Percentiles rank a stretch among this genome's conserved stretches.
phyloP scores from a whole-genome alignment of 2,888 invertebrate genomes.

The Sesamia inferens region DNA sequence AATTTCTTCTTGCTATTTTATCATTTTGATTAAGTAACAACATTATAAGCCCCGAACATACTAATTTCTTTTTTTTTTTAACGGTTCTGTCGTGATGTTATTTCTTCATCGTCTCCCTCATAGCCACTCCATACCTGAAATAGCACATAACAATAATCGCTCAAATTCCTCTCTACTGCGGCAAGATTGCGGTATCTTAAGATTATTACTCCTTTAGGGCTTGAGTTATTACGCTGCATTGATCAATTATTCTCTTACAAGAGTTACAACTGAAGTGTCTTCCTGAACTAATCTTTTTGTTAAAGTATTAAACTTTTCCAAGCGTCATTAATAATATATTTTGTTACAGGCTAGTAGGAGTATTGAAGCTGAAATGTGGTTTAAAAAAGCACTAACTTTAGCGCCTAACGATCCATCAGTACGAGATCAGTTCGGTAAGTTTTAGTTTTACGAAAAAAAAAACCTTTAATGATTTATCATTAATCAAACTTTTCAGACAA shows the following conservation, averaged over 20 bases:
- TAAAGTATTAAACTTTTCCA: conserved; percentile 41
- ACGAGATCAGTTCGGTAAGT: conserved; percentile 96
- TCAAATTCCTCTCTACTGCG: conserved; percentile 46
- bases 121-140: background rate
- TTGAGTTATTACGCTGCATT: conserved; percentile 40
- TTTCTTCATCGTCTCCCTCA: background rate
- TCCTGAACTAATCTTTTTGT: conserved; percentile 34
- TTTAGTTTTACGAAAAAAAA: conserved; percentile 7
- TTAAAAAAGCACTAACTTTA: conserved; percentile 94
- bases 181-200: conserved; percentile 51
- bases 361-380: conserved; percentile 96
- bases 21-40: background rate
- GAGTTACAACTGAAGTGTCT: conserved; percentile 48
- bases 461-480: conserved; percentile 3
- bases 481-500: conserved; percentile 30
- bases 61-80: background rate
- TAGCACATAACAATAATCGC: conserved; percentile 24
- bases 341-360: conserved; percentile 93
- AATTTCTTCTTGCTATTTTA: background rate
- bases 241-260: conserved; percentile 56
- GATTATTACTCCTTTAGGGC: conserved; percentile 56
- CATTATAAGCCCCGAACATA: background rate
- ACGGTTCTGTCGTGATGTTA: background rate
- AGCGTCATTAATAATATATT: conserved; percentile 54
- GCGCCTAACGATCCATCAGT: conserved; percentile 96